A percentile compares a stretch with the other conserved stretches of the same genome.
Conservation (phyloP, 2,888 invertebrate species). For the Tolmerus cingulatus region DNA sequence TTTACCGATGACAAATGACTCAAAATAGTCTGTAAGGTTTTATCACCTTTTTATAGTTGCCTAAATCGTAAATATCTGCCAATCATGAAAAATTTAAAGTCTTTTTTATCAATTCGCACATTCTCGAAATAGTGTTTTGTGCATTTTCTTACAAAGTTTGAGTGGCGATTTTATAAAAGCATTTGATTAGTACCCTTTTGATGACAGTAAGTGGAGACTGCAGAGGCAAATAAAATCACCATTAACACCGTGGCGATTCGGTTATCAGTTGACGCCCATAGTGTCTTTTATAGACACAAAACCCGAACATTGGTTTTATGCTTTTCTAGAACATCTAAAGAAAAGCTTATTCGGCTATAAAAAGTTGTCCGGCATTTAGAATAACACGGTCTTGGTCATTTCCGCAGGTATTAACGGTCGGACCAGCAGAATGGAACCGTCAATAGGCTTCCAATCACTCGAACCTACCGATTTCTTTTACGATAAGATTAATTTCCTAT, state of each 20-base stretch:
- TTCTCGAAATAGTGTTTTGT: background rate
- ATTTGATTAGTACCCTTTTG: background rate
- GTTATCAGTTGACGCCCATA: background rate
- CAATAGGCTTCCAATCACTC: background rate
- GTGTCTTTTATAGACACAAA: background rate
- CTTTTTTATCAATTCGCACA: background rate
- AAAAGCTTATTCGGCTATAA: background rate
- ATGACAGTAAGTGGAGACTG: background rate
- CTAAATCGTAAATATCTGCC: background rate
- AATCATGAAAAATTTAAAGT: background rate
- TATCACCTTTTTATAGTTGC: background rate
- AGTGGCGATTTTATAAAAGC: background rate
- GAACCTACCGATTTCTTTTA: background rate
- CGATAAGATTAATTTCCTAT: background rate
- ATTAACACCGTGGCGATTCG: background rate
- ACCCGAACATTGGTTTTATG: background rate
- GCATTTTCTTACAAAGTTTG: background rate
- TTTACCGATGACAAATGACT: background rate
- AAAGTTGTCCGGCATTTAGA: background rate
- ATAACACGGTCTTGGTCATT: background rate
- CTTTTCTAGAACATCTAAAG: background rate
- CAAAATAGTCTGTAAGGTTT: background rate
- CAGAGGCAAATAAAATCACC: background rate
- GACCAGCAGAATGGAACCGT: background rate
- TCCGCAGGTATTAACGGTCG: background rate